These are phyloP conservation scores for Hafferia zeledoni DNA, from an alignment of 2,797 vertebrate species.

Conservation along the genomic window DNA sequence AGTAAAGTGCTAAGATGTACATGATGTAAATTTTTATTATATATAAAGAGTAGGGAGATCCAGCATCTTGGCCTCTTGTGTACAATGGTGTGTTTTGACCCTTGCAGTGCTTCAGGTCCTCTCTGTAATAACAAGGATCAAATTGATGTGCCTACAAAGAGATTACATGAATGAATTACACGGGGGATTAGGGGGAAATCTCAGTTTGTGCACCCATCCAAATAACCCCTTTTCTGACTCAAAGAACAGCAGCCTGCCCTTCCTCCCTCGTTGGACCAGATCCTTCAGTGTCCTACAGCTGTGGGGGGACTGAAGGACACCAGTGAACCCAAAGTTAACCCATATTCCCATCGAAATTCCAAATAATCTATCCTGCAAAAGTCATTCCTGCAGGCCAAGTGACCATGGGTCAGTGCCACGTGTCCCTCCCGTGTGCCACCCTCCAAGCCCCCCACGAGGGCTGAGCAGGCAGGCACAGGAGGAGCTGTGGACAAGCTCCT, in stretches of 20 bases:
- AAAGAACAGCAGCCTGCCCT: neutral
- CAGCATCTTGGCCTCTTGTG: neutral
- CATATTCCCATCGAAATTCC: neutral
- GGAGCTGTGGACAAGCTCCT: neutral
- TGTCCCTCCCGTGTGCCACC: neutral
- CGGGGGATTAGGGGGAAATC: constrained; percentile 46
- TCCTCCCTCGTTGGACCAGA: neutral
- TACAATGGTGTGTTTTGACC: neutral
- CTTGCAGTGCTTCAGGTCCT: neutral
- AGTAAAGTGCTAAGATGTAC: neutral
- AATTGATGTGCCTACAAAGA: constrained; percentile 28
- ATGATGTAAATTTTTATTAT: neutral
- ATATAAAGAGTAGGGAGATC: neutral
- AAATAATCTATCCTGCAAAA: neutral
- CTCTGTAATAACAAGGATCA: constrained; percentile 56
- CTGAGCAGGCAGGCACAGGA: neutral
- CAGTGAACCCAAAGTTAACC: neutral
- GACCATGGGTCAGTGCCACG: neutral
- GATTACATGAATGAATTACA: constrained; percentile 57
- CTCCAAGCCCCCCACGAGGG: neutral
- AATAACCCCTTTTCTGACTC: constrained; percentile 35
- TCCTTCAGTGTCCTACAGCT: neutral
- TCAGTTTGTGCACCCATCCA: constrained; percentile 31
- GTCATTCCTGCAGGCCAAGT: neutral
- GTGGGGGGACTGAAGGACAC: neutral